Percentiles rank a stretch among this genome's conserved stretches.
phyloP scores from a whole-genome alignment of 2,888 invertebrate genomes.

The Rhimphoctona megacephalus region DNA sequence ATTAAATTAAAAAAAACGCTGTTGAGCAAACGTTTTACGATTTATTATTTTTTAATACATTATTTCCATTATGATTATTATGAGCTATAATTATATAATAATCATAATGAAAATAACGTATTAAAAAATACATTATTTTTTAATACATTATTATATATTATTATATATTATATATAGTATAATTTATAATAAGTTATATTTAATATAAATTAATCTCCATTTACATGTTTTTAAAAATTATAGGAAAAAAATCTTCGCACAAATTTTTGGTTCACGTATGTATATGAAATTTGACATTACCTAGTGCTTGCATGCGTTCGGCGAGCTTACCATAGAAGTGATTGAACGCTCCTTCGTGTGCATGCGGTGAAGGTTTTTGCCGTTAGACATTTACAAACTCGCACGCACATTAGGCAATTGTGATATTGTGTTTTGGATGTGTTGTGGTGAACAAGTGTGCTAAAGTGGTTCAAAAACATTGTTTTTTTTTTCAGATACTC shows the following conservation, averaged over 20 bases:
- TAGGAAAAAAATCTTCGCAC: conserved; percentile 33
- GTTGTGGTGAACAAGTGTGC: conserved; percentile 10
- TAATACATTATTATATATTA: no score
- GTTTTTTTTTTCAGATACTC: background rate
- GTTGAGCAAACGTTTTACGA: no score
- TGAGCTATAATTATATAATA: no score
- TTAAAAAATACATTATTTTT: no score
- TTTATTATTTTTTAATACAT: no score
- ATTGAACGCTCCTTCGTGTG: conserved; percentile 84
- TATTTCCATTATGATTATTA: no score
- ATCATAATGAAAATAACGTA: no score
- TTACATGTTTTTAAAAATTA: background rate
- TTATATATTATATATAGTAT: no score
- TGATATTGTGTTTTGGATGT: conserved; percentile 55
- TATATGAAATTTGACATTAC: conserved; percentile 81
- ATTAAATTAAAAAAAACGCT: background rate
- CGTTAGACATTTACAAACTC: conserved; percentile 75
- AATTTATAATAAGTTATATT: background rate
- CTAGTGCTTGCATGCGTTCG: conserved; percentile 84
- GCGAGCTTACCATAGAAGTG: conserved; percentile 84
- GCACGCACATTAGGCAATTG: conserved; percentile 67
- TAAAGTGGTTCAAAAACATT: background rate
- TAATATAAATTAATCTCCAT: background rate
- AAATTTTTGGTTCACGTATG: conserved; percentile 49
- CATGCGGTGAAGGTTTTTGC: conserved; percentile 80